Evolutionary conservation across 2,888 invertebrate species (phyloP), one percentile per base, ranked within the genome.

Genomic region (Iphiclides podalirius): DNA sequence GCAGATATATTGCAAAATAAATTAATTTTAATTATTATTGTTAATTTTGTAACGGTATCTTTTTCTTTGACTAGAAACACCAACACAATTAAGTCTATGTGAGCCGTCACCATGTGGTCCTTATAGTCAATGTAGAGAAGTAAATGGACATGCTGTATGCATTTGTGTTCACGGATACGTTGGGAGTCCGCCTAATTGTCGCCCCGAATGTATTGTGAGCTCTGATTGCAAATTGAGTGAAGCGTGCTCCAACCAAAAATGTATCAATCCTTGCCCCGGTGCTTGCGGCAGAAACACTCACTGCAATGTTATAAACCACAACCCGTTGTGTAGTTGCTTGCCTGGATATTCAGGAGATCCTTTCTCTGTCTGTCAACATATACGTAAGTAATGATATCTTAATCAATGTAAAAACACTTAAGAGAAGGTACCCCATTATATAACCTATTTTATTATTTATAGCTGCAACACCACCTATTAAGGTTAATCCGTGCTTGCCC

Each of bases 131-230:
- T 95, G 95, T 66, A 88, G 91, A 60, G 92, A 91, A 73, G 79
- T 92, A 6, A 92, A 92, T 55, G 91, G 91, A 1, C 92, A 93
- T 63, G 92, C 94, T 0, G 92, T 93, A 2, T 95, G 95, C 64
- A 91, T 92, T 38, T 95, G 95, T 64, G 85, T 93, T 1, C 86
- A 90, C 40, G 92, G 92, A 15, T 94, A 90, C 62, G 79, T 92
- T 15, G 94, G 95, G 16, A 91, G 89, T 54, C 94, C 94, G 40
- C 94, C 94, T 20, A 90, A 91, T 55, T 95, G 95, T 66, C 90
- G 94, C 38, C 95, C 95, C 0, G 95, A 95, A 79, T 95, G 95
- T 73, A 90, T 93, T 35, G 88, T 93, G 15, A 95, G 94, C 72
- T 91, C 92, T 0, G 95, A 95, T 56, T 95, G 95, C 69, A 76